Evolutionary conservation across 1,140 invertebrate species (phyloP), one percentile per base, ranked within the genome.

Genomic region (Mizuhopecten yessoensis): DNA sequence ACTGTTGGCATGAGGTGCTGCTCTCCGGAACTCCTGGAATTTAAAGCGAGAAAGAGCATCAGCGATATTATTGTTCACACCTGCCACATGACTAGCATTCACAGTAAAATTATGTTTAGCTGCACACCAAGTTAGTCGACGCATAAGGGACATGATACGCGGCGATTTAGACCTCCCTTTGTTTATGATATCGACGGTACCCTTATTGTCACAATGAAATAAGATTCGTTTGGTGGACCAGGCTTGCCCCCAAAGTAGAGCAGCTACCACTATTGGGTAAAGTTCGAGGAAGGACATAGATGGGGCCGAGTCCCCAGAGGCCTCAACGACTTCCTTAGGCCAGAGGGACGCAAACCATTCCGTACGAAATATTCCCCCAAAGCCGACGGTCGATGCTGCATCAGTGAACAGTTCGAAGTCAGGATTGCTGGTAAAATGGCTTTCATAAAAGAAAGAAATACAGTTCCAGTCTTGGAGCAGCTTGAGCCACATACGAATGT

Each of bases 351-450:
- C 57, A 29, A n/a, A n/a, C n/a, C n/a, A n/a, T n/a, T n/a, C n/a
- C n/a, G n/a, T n/a, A n/a, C n/a, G n/a, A n/a, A n/a, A 34, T 34
- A 23, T 75, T 5, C 0, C 49, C 34, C 88, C 88, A 11, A 20
- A 89, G 3, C 49, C 45, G 13, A 34, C 34, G 20, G n/a, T 89
- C 23, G 88, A 89, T 5, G 88, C 20, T 13, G 49, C 88, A n/a
- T 86, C 88, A n/a, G 88, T 89, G 33, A 42, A 89, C n/a, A 89
- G 34, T 89, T 89, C 34, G 45, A 89, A 75, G 75, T 89, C 20
- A 2, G 34, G 5, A 33, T 75, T 34, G 34, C 34, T 23, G n/a
- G 20, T 29, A 34, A 75, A 89, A 29, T 34, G 34, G 17, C 29
- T 10, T 34, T 87, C n/a, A 34, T 87, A 34, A 17, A 87, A 87